Percentiles rank a stretch among this genome's conserved stretches.
Conservation (phyloP, 2,113 vertebrate genomes). For the Sphyrna mokarran region DNA sequence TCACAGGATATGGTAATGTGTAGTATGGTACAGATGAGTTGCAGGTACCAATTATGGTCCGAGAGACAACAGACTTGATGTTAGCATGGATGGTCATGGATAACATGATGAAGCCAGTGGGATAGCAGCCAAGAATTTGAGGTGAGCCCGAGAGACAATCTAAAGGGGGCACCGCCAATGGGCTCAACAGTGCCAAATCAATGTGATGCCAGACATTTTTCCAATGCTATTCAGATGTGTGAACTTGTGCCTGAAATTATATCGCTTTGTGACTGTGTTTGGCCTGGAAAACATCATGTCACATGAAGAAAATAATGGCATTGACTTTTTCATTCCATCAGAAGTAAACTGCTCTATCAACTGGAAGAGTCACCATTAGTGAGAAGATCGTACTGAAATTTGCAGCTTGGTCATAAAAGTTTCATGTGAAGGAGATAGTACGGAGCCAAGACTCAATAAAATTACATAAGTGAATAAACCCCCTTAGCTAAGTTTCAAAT, state of each 20-base stretch:
- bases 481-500: background rate
- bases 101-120: background rate
- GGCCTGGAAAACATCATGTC: background rate
- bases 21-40: background rate
- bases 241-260: background rate
- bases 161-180: background rate
- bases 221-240: background rate
- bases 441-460: background rate
- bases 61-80: background rate
- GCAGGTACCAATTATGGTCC: background rate
- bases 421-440: background rate
- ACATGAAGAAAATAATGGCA: background rate
- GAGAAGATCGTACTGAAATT: background rate
- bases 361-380: background rate
- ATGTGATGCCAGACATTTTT: background rate
- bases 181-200: background rate
- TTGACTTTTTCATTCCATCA: background rate
- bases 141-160: background rate
- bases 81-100: background rate
- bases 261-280: background rate
- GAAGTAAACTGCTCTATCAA: background rate
- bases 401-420: background rate
- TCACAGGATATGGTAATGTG: background rate
- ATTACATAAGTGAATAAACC: background rate
- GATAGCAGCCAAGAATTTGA: background rate